Conservation (phyloP, 1,140 invertebrate genomes). For the Caerostris extrusa region DNA sequence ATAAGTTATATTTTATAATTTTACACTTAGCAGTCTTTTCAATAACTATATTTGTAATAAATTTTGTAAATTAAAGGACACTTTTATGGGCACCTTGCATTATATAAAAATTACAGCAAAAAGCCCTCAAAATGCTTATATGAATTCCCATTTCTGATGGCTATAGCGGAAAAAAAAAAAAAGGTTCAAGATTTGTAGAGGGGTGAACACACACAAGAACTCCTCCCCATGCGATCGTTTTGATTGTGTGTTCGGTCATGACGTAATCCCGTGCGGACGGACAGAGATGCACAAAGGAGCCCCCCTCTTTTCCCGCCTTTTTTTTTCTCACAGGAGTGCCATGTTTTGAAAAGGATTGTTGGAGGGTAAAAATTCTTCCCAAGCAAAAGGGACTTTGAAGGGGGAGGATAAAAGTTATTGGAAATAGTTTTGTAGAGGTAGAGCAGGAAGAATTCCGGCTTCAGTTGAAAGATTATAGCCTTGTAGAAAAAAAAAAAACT, state of each 20-base stretch:
- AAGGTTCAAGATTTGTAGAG: background rate
- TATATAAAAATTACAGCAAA: background rate
- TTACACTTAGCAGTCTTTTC: too few species aligned
- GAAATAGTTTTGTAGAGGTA: slow-evolving; percentile 54
- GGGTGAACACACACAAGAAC: background rate
- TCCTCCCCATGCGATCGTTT: slow-evolving; percentile 9
- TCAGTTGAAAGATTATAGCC: too few species aligned
- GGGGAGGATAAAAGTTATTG: slow-evolving; percentile 57
- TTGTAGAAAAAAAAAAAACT: too few species aligned
- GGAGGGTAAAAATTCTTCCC: slow-evolving; percentile 54
- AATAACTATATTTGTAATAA: too few species aligned
- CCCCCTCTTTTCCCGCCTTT: background rate
- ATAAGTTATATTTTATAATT: too few species aligned
- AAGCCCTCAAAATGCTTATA: background rate
- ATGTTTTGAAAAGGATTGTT: slow-evolving; percentile 46
- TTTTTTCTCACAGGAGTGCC: slow-evolving; percentile 43
- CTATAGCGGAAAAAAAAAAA: background rate
- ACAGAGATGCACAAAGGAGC: background rate
- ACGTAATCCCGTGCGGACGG: slow-evolving; percentile 37
- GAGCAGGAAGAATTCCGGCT: background rate
- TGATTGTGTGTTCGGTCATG: slow-evolving; percentile 55
- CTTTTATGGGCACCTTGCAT: too few species aligned
- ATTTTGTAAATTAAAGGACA: too few species aligned
- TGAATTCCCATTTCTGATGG: background rate
- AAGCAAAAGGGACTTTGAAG: background rate